These are phyloP conservation scores for Helicoverpa armigera DNA, from an alignment of 1,140 invertebrate species.

Conservation along the genomic window DNA sequence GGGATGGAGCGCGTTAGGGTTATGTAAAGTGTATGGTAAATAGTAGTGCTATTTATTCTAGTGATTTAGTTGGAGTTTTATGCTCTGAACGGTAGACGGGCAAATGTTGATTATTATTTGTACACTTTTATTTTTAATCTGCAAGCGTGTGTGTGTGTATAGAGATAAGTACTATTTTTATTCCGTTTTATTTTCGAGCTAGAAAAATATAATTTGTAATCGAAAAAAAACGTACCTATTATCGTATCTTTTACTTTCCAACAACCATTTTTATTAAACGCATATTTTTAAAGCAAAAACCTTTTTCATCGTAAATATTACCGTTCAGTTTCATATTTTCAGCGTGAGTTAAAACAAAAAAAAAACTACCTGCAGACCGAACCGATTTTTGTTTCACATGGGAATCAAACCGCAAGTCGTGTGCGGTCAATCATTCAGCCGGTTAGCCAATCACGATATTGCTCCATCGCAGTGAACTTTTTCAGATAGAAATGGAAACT, in stretches of 20 bases:
- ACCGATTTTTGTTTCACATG: not conserved
- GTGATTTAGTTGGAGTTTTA: constrained; percentile 6
- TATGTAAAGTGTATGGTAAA: constrained; percentile 24
- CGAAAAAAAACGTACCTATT: too few species aligned
- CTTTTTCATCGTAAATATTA: too few species aligned
- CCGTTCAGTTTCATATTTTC: too few species aligned
- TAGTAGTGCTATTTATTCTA: constrained; percentile 11
- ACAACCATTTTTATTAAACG: too few species aligned
- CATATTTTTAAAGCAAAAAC: too few species aligned
- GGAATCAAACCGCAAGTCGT: constrained; percentile 5
- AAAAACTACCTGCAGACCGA: not conserved
- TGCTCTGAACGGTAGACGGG: not conserved
- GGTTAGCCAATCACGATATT: not conserved
- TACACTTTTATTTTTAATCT: too few species aligned
- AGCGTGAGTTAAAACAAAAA: not conserved
- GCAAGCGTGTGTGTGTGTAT: too few species aligned
- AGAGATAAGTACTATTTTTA: too few species aligned
- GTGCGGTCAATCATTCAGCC: constrained; percentile 13
- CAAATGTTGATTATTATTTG: not conserved
- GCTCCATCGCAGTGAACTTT: not conserved
- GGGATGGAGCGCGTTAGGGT: constrained; percentile 1
- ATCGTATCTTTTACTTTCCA: too few species aligned
- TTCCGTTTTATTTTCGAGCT: too few species aligned
- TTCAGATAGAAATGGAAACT: not conserved
- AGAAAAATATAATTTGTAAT: too few species aligned